Percentiles rank a stretch among this genome's conserved stretches.
These are phyloP conservation scores for Graptemys geographica DNA, from an alignment of 2,797 vertebrate genomes.

Conservation along the genomic window DNA sequence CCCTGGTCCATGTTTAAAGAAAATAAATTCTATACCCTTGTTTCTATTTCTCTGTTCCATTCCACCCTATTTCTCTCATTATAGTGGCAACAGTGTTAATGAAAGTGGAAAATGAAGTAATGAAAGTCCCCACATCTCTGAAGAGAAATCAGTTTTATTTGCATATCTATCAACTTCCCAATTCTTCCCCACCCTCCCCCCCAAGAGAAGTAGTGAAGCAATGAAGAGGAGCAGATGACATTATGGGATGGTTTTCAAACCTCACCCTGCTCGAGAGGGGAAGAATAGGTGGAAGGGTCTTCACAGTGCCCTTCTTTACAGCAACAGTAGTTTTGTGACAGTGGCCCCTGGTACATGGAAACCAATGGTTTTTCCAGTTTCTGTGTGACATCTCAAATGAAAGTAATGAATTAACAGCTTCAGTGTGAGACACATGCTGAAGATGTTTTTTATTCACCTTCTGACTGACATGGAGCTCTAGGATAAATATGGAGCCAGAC, in stretches of 20 bases:
- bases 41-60: not conserved
- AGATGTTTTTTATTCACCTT: not conserved
- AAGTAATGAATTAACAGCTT: not conserved
- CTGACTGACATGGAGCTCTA: not conserved
- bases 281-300: not conserved
- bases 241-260: not conserved
- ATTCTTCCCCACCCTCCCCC: too few relatives aligned
- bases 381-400: not conserved
- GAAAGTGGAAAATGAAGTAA: not conserved
- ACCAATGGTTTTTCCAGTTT: not conserved
- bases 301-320: not conserved
- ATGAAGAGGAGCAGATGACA: not conserved
- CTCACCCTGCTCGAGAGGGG: not conserved
- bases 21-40: not conserved
- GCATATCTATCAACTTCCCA: not conserved
- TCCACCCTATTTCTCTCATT: not conserved
- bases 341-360: not conserved
- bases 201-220: not conserved
- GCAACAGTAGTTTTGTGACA: not conserved
- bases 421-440: not conserved
- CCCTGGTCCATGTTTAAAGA: not conserved
- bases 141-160: not conserved
- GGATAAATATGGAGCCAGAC: constrained; percentile 6
- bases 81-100: not conserved
- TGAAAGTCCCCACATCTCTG: not conserved